These are phyloP conservation scores for Armadillidium nasatum DNA, from an alignment of 1,140 invertebrate species.

Conservation along the genomic window DNA sequence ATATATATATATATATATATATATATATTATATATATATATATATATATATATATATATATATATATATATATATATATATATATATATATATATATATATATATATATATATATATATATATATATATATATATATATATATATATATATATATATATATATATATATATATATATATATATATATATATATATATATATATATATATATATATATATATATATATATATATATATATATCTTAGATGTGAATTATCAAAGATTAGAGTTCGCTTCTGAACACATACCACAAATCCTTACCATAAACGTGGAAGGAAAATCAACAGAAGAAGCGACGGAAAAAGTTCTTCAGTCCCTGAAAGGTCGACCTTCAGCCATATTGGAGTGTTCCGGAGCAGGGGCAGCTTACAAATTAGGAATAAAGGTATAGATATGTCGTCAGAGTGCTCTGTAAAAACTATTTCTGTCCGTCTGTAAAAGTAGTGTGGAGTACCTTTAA, in stretches of 20 bases:
- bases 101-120: too few species aligned
- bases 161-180: constrained; percentile 5
- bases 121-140: too few species aligned
- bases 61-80: too few species aligned
- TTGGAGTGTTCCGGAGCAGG: constrained; percentile 85
- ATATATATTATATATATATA: too few species aligned
- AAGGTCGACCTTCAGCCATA: constrained; percentile 64
- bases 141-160: not conserved
- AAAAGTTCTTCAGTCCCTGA: constrained; percentile 61
- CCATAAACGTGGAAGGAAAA: constrained; percentile 39
- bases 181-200: not conserved
- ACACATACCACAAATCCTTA: constrained; percentile 51
- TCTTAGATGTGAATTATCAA: constrained; percentile 46
- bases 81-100: too few species aligned
- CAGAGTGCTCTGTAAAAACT: too few species aligned
- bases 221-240: constrained; percentile 18
- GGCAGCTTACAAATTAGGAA: constrained; percentile 65
- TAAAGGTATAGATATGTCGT: constrained; percentile 54
- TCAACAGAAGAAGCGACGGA: constrained; percentile 58
- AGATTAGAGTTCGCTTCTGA: constrained; percentile 52
- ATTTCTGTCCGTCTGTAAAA: too few species aligned
- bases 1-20: too few species aligned
- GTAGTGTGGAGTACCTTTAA: too few species aligned
- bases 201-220: not conserved
- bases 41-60: too few species aligned